phyloP scores from a whole-genome alignment of 2,797 vertebrate species.

The Hoplostethus mediterraneus region DNA sequence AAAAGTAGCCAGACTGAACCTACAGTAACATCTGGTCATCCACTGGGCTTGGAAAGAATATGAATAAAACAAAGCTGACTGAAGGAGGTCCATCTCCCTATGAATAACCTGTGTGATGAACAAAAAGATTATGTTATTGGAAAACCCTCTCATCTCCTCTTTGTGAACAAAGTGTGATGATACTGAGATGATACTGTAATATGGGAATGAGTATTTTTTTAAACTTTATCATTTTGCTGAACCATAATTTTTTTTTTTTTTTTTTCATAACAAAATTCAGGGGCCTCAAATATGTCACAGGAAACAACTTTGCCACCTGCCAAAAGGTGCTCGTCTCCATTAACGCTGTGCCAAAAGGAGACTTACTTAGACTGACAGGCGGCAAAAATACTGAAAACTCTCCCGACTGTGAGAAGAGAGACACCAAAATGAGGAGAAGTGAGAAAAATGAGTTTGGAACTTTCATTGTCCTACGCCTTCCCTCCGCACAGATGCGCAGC shows the following conservation, averaged over 20 bases:
- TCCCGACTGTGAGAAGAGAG: conserved; percentile 74
- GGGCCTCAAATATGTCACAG: conserved; percentile 74
- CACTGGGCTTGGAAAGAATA: conserved; percentile 8
- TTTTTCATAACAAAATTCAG: background rate
- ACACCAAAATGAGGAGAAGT: conserved; percentile 78
- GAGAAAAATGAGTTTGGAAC: conserved; percentile 90
- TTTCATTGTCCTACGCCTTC: conserved; percentile 87
- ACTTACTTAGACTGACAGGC: conserved; percentile 76
- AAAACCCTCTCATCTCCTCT: conserved; percentile 27
- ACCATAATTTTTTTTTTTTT: background rate
- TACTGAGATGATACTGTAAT: background rate
- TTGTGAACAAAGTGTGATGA: conserved; percentile 21
- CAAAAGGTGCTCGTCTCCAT: conserved; percentile 77
- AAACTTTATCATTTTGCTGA: background rate
- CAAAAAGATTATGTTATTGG: conserved; percentile 27
- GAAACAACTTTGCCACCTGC: conserved; percentile 76
- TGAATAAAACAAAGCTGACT: conserved; percentile 22
- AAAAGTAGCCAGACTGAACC: too few relatives aligned
- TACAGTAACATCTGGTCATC: too few relatives aligned
- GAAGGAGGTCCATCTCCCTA: conserved; percentile 54
- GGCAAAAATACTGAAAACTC: conserved; percentile 73
- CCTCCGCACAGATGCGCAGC: conserved; percentile 87
- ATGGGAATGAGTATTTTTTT: background rate
- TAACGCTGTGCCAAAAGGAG: conserved; percentile 67
- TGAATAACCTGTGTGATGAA: conserved; percentile 56